Conservation (phyloP, 2,113 vertebrate genomes). For the Spea multiplicata region DNA sequence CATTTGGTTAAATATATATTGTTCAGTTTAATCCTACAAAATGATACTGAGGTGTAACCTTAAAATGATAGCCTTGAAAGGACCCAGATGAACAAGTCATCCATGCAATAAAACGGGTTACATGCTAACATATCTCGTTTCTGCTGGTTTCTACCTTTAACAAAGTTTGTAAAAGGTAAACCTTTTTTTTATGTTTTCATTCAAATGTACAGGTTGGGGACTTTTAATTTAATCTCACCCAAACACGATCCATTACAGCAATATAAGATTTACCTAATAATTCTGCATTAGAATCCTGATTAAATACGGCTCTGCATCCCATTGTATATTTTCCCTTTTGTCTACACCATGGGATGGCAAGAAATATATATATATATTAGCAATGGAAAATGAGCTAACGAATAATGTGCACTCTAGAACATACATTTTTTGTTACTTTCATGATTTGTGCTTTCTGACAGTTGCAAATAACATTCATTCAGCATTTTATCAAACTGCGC, state of each 20-base stretch:
- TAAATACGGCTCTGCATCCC: slow-evolving; percentile 13
- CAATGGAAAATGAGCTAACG: slow-evolving; percentile 23
- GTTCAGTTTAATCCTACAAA: too few relatives aligned
- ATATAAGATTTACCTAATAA: slow-evolving; percentile 24
- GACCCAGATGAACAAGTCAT: too few relatives aligned
- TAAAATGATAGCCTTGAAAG: too few relatives aligned
- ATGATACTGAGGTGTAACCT: too few relatives aligned
- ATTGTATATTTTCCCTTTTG: slow-evolving; percentile 26
- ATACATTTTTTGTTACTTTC: slow-evolving; percentile 23
- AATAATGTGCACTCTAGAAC: slow-evolving; percentile 19
- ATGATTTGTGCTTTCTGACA: slow-evolving; percentile 46
- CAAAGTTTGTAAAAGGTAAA: slow-evolving; percentile 1
- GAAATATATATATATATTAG: slow-evolving; percentile 46
- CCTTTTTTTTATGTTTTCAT: background rate
- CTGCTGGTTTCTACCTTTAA: background rate
- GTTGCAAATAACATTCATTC: slow-evolving; percentile 45
- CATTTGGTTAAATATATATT: too few relatives aligned
- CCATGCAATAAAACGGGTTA: too few relatives aligned
- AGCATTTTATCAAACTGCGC: slow-evolving; percentile 39
- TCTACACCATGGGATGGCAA: slow-evolving; percentile 11
- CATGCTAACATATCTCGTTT: too few relatives aligned
- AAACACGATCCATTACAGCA: slow-evolving; percentile 30
- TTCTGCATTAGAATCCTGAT: slow-evolving; percentile 27
- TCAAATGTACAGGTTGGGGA: background rate
- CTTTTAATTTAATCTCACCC: slow-evolving; percentile 18